Conservation (phyloP, 2,113 vertebrate genomes). For the Capreolus pygargus region DNA sequence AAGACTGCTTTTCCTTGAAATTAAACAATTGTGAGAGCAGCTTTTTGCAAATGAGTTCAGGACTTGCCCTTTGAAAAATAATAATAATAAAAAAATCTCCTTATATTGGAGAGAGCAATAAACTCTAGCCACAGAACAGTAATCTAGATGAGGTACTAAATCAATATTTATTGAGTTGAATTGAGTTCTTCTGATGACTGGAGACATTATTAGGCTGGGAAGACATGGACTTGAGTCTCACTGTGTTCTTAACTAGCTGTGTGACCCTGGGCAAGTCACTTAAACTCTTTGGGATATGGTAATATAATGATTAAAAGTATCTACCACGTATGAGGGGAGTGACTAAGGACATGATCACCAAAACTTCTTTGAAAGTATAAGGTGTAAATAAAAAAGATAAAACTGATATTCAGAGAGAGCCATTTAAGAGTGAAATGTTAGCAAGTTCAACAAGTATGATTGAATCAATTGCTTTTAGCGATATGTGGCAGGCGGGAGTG, state of each 20-base stretch:
- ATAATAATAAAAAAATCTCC: background rate
- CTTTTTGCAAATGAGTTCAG: slow-evolving; percentile 1
- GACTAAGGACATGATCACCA: background rate
- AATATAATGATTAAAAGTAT: background rate
- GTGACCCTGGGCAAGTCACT: background rate
- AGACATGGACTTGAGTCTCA: background rate
- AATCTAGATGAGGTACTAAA: background rate
- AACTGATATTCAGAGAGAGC: background rate
- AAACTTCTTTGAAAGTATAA: background rate
- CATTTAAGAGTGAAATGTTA: slow-evolving; percentile 27
- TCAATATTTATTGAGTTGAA: slow-evolving; percentile 14
- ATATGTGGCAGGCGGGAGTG: fast-evolving
- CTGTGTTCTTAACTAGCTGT: background rate
- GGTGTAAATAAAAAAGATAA: background rate
- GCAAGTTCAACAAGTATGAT: background rate
- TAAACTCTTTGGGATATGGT: background rate
- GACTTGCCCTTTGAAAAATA: slow-evolving; percentile 2
- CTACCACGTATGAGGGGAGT: background rate
- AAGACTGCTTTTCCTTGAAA: background rate
- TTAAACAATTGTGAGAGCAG: background rate
- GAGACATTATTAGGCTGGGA: background rate
- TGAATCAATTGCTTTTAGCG: background rate
- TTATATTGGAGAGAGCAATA: background rate
- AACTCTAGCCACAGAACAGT: background rate
- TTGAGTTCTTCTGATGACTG: background rate